These are phyloP conservation scores for Andrena chrysosceles DNA, from an alignment of 2,888 invertebrate species.

Conservation along the genomic window DNA sequence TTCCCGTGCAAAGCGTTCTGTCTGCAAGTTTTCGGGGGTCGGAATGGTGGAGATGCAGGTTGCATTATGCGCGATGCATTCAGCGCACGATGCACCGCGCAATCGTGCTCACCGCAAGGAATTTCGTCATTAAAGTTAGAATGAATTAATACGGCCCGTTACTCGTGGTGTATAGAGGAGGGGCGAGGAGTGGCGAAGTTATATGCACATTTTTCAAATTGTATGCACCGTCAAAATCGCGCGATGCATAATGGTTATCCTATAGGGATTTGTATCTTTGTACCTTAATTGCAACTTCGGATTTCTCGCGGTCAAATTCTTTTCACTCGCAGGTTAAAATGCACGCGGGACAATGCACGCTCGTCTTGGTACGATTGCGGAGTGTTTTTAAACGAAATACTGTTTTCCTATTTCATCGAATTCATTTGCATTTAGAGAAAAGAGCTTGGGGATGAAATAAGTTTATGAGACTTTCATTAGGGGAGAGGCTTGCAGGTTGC, in stretches of 20 bases:
- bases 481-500: too few species aligned
- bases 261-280: not conserved
- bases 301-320: not conserved
- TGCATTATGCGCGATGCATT: conserved; percentile 39
- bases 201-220: conserved; percentile 4
- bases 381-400: not conserved
- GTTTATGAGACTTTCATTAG: too few species aligned
- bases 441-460: too few species aligned
- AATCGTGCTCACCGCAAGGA: conserved; percentile 11
- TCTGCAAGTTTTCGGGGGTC: conserved; percentile 25
- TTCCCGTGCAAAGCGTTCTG: conserved; percentile 19
- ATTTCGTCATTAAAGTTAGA: conserved; percentile 49
- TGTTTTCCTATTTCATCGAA: too few species aligned
- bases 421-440: too few species aligned
- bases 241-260: conserved; percentile 4
- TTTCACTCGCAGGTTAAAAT: not conserved
- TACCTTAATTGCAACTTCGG: conserved; percentile 11
- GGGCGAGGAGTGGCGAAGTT: conserved; percentile 12
- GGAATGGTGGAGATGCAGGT: conserved; percentile 25
- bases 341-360: conserved; percentile 2
- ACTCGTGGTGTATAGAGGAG: not conserved
- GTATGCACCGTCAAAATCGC: not conserved
- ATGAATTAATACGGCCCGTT: conserved; percentile 40
- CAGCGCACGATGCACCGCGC: conserved; percentile 14
- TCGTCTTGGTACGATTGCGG: not conserved